Conservation (phyloP, 1,140 invertebrate genomes). For the Teleopsis dalmanni region DNA sequence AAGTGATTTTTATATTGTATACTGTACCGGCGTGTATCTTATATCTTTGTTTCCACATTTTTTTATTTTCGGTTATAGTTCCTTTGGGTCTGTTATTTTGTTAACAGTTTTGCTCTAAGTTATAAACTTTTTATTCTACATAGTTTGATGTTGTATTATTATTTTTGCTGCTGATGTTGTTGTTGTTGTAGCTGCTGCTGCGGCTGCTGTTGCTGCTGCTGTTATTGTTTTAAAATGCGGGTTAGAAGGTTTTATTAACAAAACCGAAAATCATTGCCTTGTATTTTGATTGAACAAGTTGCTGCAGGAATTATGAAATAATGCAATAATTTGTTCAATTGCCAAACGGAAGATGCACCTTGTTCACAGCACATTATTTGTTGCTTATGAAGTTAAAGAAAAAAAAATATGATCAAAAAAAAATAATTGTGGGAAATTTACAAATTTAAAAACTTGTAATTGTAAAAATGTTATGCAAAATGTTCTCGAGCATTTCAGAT, state of each 20-base stretch:
- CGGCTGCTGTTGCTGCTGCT: neutral
- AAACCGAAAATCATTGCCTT: neutral
- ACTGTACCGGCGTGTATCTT: neutral
- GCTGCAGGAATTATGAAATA: conserved; percentile 12
- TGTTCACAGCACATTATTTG: too few species aligned
- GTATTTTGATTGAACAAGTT: conserved; percentile 4
- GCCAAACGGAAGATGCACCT: conserved; percentile 8
- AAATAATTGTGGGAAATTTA: too few species aligned
- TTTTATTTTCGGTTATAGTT: neutral
- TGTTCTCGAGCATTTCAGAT: too few species aligned
- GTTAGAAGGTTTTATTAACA: neutral
- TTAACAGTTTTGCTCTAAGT: neutral
- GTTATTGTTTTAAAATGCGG: neutral
- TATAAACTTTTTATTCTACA: neutral
- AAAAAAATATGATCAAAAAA: too few species aligned
- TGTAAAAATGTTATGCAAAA: too few species aligned
- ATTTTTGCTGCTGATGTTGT: neutral
- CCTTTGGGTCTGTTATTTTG: neutral
- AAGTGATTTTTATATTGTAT: neutral
- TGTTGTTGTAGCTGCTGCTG: neutral
- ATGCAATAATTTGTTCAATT: conserved; percentile 8
- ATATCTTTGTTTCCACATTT: neutral
- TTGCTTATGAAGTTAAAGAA: too few species aligned
- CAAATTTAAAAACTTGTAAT: too few species aligned
- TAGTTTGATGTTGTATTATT: neutral